phyloP scores from a whole-genome alignment of 2,797 vertebrate species.

The Pseudocheirus occidentalis region DNA sequence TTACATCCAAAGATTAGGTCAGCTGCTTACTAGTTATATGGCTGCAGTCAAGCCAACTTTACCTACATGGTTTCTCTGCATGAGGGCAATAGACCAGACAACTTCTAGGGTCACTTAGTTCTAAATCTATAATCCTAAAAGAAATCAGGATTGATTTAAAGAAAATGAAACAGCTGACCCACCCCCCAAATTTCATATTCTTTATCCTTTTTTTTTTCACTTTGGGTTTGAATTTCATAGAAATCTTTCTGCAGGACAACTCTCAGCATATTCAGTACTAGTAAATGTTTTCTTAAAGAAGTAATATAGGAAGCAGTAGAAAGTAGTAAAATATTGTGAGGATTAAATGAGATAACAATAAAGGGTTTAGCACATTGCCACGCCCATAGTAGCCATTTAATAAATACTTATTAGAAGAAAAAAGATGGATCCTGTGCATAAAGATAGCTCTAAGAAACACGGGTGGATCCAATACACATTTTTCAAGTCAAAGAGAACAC shows the following conservation, averaged over 20 bases:
- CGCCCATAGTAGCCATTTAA: background rate
- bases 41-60: background rate
- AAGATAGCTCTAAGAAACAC: background rate
- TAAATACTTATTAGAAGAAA: background rate
- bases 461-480: slow-evolving; percentile 11
- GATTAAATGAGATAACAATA: background rate
- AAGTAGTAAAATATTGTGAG: background rate
- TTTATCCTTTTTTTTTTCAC: background rate
- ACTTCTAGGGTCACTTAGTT: background rate
- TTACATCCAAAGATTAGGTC: background rate
- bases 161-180: background rate
- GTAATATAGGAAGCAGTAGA: background rate
- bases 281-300: slow-evolving; percentile 21
- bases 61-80: background rate
- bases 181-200: background rate
- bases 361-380: background rate
- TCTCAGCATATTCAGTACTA: background rate
- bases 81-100: background rate
- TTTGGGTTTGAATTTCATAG: slow-evolving; percentile 33
- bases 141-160: slow-evolving; percentile 10
- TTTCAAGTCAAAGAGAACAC: slow-evolving; percentile 14
- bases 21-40: background rate
- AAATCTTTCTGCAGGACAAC: slow-evolving; percentile 15
- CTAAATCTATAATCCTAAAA: background rate
- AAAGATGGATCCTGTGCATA: background rate